phyloP scores from a whole-genome alignment of 2,113 vertebrate species.

The Pluvianellus socialis region DNA sequence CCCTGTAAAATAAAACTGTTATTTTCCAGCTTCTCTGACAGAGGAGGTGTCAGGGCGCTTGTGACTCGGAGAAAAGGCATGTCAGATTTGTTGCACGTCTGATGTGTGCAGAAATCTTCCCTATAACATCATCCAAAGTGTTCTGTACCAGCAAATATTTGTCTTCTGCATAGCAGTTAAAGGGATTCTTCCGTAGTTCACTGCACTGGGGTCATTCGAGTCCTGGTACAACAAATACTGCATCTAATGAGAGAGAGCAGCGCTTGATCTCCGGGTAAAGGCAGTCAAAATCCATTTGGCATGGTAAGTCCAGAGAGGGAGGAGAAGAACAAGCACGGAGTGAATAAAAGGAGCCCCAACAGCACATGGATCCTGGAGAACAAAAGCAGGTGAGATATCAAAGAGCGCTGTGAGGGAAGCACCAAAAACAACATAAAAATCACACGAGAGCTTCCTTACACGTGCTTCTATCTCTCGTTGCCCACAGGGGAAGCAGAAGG shows the following conservation, averaged over 20 bases:
- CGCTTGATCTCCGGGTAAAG: background rate
- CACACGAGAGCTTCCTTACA: background rate
- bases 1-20: background rate
- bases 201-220: background rate
- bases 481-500: background rate
- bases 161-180: constrained; percentile 1
- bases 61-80: background rate
- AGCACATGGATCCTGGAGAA: background rate
- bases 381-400: background rate
- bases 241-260: constrained; percentile 31
- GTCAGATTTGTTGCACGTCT: background rate
- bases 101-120: background rate
- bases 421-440: background rate
- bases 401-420: background rate
- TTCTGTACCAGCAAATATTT: constrained; percentile 43
- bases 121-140: background rate
- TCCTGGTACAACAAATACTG: constrained; percentile 33
- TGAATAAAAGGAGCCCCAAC: background rate
- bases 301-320: background rate
- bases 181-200: background rate
- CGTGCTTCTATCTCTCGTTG: rapidly evolving
- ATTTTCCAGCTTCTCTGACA: background rate
- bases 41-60: background rate
- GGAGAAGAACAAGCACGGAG: background rate
- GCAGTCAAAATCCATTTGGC: constrained; percentile 37